Percentiles rank a stretch among this genome's conserved stretches.
These are phyloP conservation scores for Zapornia atra DNA, from an alignment of 2,113 vertebrate genomes.

Conservation along the genomic window DNA sequence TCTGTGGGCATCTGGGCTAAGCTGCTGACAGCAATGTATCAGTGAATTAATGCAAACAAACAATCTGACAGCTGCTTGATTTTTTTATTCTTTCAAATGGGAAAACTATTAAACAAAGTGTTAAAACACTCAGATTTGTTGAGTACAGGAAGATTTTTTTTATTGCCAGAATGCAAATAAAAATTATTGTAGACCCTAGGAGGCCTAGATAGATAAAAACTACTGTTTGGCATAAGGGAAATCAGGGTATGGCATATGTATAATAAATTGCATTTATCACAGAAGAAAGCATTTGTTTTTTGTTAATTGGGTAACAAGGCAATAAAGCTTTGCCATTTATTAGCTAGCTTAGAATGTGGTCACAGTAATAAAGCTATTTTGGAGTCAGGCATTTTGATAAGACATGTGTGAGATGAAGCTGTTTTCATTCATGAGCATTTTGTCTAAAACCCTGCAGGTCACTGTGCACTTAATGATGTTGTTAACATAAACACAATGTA, in stretches of 20 bases:
- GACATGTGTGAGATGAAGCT: not conserved
- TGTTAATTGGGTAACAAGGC: not conserved
- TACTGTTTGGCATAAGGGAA: not conserved
- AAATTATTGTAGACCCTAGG: not conserved
- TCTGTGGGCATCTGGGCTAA: constrained; percentile 4
- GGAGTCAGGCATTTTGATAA: not conserved
- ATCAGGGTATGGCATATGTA: not conserved
- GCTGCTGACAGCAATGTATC: not conserved
- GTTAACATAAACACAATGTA: not conserved
- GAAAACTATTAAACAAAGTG: not conserved
- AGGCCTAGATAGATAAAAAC: not conserved
- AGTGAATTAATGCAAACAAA: not conserved
- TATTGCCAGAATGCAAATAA: not conserved
- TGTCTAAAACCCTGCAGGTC: not conserved
- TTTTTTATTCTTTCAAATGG: not conserved
- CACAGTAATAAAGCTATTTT: not conserved
- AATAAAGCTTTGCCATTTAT: not conserved
- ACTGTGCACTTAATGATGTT: not conserved
- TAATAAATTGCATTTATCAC: not conserved
- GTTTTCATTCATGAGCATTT: not conserved
- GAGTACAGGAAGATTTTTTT: not conserved
- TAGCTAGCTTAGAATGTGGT: not conserved
- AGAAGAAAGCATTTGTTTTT: not conserved
- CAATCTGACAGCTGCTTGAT: not conserved
- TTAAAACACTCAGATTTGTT: not conserved